Conservation (phyloP, 92 coral and sea anemone species). For the Paramuricea clavata region DNA sequence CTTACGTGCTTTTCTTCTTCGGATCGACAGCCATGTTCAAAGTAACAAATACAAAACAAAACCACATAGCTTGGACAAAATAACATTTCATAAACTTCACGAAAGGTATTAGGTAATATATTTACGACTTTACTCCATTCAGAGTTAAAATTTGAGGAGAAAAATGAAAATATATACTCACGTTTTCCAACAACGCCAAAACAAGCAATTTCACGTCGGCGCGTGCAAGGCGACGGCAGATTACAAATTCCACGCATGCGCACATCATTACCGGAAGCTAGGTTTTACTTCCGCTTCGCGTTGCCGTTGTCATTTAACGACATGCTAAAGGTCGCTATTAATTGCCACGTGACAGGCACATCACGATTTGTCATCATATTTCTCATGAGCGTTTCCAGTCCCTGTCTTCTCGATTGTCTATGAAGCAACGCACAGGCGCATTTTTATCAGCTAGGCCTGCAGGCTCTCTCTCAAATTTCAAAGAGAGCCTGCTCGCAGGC, state of each 20-base stretch:
- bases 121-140: background rate
- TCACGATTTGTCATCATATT: background rate
- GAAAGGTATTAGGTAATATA: background rate
- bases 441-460: no score
- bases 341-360: background rate
- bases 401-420: background rate
- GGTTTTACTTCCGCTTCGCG: constrained; percentile 1
- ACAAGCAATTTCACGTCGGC: constrained; percentile 3
- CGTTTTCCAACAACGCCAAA: constrained; percentile 18
- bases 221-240: constrained; percentile 19
- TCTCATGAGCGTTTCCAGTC: background rate
- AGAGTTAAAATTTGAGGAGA: background rate
- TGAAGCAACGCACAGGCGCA: no score
- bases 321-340: background rate
- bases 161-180: constrained; percentile 5
- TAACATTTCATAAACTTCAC: background rate
- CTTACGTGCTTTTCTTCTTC: background rate
- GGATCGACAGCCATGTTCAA: background rate
- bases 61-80: background rate
- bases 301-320: constrained; percentile 12
- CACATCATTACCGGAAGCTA: background rate
- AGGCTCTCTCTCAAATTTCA: no score
- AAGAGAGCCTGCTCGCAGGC: no score
- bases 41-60: background rate
- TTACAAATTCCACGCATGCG: background rate